A percentile compares a stretch with the other conserved stretches of the same genome.
Conservation (phyloP, 2,888 invertebrate species). For the Antitype chi region DNA sequence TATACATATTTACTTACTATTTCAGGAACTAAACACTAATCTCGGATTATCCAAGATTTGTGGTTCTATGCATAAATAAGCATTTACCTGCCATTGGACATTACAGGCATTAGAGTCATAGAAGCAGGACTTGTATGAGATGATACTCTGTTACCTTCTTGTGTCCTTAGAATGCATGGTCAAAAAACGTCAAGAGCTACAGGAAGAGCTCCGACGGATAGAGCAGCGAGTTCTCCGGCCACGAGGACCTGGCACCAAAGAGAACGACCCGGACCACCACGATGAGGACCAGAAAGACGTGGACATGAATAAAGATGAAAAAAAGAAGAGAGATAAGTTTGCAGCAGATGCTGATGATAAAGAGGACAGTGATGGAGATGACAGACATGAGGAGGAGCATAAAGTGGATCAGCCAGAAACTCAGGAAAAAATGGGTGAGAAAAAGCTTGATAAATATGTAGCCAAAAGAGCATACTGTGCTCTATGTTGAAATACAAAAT, state of each 20-base stretch:
- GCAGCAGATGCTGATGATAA: constrained; percentile 75
- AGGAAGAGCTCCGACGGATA: constrained; percentile 92
- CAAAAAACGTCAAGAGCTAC: constrained; percentile 91
- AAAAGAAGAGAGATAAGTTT: constrained; percentile 64
- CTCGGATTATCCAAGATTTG: neutral
- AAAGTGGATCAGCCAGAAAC: constrained; percentile 41
- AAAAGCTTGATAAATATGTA: neutral
- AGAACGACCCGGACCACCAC: constrained; percentile 76
- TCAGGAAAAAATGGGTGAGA: constrained; percentile 60
- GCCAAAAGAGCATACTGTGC: neutral
- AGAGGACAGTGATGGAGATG: constrained; percentile 87
- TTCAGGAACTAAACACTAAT: neutral
- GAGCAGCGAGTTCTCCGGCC: constrained; percentile 88
- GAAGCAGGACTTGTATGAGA: neutral
- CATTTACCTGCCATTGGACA: constrained; percentile 5
- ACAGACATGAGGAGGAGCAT: constrained; percentile 73
- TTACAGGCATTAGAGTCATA: neutral
- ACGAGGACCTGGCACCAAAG: constrained; percentile 78
- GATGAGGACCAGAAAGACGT: constrained; percentile 48
- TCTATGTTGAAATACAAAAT: neutral
- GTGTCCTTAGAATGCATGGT: constrained; percentile 91
- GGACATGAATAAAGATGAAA: constrained; percentile 53
- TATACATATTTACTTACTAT: neutral
- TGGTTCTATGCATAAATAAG: constrained; percentile 8
- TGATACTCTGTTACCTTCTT: neutral